Base-by-base conservation (phyloP, 2,113 vertebrate species). In the Orycteropus afer region DNA sequence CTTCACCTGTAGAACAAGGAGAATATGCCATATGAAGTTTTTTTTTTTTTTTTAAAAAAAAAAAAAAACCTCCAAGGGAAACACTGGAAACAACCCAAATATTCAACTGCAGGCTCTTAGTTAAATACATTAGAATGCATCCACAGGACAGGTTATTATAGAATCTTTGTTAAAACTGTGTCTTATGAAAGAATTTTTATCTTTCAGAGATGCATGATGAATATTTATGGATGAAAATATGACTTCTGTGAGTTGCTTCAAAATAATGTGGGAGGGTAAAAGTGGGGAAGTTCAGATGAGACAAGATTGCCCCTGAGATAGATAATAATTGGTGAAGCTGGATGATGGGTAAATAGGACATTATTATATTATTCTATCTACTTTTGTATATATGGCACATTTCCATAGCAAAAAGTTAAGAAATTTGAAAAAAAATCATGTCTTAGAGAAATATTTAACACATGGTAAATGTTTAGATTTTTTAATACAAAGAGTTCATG, bases 1-100 rank as follows among this genome's bases (percentile, higher is more conserved):
- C 49, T 96, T 96, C 94, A 98, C 84, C 95, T 97, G 93, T 74
- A 94, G 97, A 97, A 87, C 57, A 84, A 86, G 95, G 91, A 96
- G 83, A 92, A 57, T 55, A 8, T 42, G 83, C 76, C 95, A 93
- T 2, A 69, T 32, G 95, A 95, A 97, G 83, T 95, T 27, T n/a
- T n/a, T n/a, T n/a, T n/a, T n/a, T n/a, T n/a, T n/a, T n/a, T n/a
- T n/a, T n/a, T 55, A n/a, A 7, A 86, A 81, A 5, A 65, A 59
- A n/a, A 25, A 29, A 10, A 49, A 27, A 23, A 1, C 40, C 25
- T 95, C 51, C 4, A 65, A 29, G 74, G 25, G 63, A 34, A 69
- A 94, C 91, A 95, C 49, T 32, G 42, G 34, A 91, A 90, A 76
- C 18, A 37, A 76, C 1, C 27, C 9, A 13, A 12, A 80, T 79